Base-by-base conservation (phyloP, 2,113 vertebrate genomes). In the Hemiscyllium ocellatum region DNA sequence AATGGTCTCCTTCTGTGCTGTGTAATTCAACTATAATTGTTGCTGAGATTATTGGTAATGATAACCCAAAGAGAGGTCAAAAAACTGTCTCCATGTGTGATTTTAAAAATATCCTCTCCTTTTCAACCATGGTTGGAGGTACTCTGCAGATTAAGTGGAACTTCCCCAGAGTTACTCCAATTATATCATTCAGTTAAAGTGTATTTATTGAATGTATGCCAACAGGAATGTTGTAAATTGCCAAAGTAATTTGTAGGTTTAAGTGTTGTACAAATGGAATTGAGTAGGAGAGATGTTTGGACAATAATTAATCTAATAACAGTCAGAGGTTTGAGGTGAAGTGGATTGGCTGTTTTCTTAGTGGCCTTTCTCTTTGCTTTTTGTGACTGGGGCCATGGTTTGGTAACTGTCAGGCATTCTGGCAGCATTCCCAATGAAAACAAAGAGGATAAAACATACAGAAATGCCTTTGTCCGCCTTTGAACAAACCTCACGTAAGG, bases 271-370 rank as follows among this genome's bases (percentile, higher is more conserved):
- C 68, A 70, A 72, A 72, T 76, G 94, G 94, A 70, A 76, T 95
- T 95, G 33, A 95, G 94, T 95, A 47, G 94, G 69, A 7, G 93
- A 50, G 37, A 72, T 72, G 89, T 93, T 93, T 93, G 69, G 26
- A 95, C 69, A 95, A 95, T 95, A 95, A 72, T 95, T 95, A 95
- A 95, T 95, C 47, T 95, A 95, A 95, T 95, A 95, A 95, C 69
- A 94, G 91, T 89, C 86, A 52, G 93, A 95, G 69, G 94, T 95
- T 90, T 95, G 69, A 10, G 69, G 10, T 52, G 94, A 76, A 72
- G 94, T 72, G 26, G 37, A 13, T 50, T 13, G 47, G 17, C 47
- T 72, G 68, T 52, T 52, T 95, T 95, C 69, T 70, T 76, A 50
- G 68, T 7, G 24, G 15, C 42, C 42, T 76, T 72, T 95, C 94